Conservation (phyloP, 2,888 invertebrate species). For the Nipponacmea schrenckii region DNA sequence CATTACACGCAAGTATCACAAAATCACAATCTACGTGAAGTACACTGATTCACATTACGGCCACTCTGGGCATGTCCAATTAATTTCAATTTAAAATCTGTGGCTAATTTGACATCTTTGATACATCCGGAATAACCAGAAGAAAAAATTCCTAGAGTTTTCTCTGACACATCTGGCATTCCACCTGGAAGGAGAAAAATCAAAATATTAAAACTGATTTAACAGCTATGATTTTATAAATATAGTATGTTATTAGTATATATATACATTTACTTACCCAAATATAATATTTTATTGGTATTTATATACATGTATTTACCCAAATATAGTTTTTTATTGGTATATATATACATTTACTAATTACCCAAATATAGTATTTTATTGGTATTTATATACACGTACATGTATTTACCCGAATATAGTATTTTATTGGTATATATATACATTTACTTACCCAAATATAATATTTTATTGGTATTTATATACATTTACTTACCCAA, state of each 20-base stretch:
- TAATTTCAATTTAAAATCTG: slow-evolving; percentile 78
- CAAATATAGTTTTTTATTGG: too few relatives aligned
- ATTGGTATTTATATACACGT: slow-evolving; percentile 77
- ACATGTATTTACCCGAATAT: slow-evolving; percentile 79
- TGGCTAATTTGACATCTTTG: slow-evolving; percentile 82
- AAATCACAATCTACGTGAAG: too few relatives aligned
- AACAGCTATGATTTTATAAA: too few relatives aligned
- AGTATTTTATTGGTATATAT: slow-evolving; percentile 88
- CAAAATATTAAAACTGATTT: background rate
- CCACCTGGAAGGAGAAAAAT: slow-evolving; percentile 76
- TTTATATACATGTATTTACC: slow-evolving; percentile 74
- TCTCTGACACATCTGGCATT: slow-evolving; percentile 79
- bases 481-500: too few relatives aligned
- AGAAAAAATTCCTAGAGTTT: slow-evolving; percentile 73
- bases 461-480: too few relatives aligned
- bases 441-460: slow-evolving; percentile 20
- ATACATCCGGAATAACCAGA: slow-evolving; percentile 85
- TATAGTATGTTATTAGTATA: too few relatives aligned
- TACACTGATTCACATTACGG: slow-evolving; percentile 67
- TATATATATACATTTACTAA: slow-evolving; percentile 17
- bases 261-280: slow-evolving; percentile 74
- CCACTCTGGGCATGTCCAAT: slow-evolving; percentile 76
- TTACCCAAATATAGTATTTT: slow-evolving; percentile 90
- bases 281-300: slow-evolving; percentile 88
- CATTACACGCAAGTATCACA: too few relatives aligned